These are phyloP conservation scores for Clarias magur DNA, from an alignment of 2,113 vertebrate species.

Conservation along the genomic window DNA sequence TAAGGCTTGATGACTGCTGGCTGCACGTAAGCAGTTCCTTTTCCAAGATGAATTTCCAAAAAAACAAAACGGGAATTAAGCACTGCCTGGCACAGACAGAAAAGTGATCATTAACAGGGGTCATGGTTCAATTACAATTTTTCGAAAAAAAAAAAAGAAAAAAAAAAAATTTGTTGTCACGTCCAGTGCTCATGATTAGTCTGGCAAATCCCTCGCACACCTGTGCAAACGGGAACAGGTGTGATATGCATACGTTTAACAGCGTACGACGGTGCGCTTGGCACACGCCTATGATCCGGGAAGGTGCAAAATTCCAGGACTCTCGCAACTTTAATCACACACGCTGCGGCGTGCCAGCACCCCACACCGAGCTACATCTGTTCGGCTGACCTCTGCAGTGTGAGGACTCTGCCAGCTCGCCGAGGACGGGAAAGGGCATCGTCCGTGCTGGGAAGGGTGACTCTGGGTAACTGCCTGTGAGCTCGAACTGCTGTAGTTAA, in stretches of 20 bases:
- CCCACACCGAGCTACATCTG: slow-evolving; percentile 57
- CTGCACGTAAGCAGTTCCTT: not conserved
- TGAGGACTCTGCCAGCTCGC: slow-evolving; percentile 29
- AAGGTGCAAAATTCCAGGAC: slow-evolving; percentile 47
- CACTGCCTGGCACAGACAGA: not conserved
- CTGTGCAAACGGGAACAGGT: slow-evolving; percentile 44
- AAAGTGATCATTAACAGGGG: not conserved
- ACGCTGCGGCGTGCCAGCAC: slow-evolving; percentile 41
- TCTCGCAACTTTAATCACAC: slow-evolving; percentile 57
- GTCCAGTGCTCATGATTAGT: not conserved
- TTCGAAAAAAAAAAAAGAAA: not conserved
- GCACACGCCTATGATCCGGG: slow-evolving; percentile 25
- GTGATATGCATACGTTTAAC: slow-evolving; percentile 43
- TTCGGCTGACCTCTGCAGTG: slow-evolving; percentile 62
- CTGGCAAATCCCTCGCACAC: slow-evolving; percentile 39
- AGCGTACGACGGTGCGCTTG: slow-evolving; percentile 37
- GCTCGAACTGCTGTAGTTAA: slow-evolving; percentile 42
- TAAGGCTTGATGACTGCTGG: not conserved
- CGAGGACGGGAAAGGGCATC: slow-evolving; percentile 46
- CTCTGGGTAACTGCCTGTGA: slow-evolving; percentile 16
- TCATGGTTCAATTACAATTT: not conserved
- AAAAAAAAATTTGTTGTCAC: not conserved
- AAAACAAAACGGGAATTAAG: not conserved
- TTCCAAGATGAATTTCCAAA: not conserved
- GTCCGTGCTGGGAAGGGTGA: slow-evolving; percentile 22